These are phyloP conservation scores for Chrysaora quinquecirrha DNA, from an alignment of 30 jellyfish, hydroid and myxozoan species.

Conservation along the genomic window DNA sequence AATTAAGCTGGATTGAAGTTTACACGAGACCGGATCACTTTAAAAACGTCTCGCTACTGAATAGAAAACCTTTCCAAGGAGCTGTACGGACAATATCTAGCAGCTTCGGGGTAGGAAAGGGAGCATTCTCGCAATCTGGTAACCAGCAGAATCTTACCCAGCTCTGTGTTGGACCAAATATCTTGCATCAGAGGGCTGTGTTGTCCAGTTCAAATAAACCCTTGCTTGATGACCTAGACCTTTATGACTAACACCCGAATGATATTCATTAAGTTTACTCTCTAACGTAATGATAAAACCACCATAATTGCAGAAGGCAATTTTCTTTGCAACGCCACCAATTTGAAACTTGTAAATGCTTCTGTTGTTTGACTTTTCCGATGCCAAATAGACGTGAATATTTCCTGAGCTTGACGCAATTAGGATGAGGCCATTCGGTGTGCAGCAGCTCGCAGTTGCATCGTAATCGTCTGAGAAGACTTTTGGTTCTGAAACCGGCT, in stretches of 20 bases:
- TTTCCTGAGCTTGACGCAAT: slow-evolving; percentile 66
- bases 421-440: slow-evolving; percentile 64
- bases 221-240: slow-evolving; percentile 44
- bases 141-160: too few species aligned
- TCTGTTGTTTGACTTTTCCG: slow-evolving; percentile 60
- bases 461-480: slow-evolving; percentile 86
- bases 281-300: slow-evolving; percentile 72
- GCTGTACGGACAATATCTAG: too few species aligned
- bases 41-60: too few species aligned
- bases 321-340: slow-evolving; percentile 62
- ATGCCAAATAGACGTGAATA: slow-evolving; percentile 51
- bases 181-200: slow-evolving; percentile 15
- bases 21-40: too few species aligned
- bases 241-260: slow-evolving; percentile 37
- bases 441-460: slow-evolving; percentile 80
- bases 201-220: slow-evolving; percentile 71
- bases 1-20: too few species aligned
- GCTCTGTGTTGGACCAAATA: slow-evolving; percentile 14
- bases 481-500: slow-evolving; percentile 82
- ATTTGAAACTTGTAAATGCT: slow-evolving; percentile 40
- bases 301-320: slow-evolving; percentile 49
- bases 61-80: too few species aligned
- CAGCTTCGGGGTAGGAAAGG: too few species aligned
- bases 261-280: slow-evolving; percentile 53
- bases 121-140: too few species aligned